Evolutionary conservation across 1,140 invertebrate species (phyloP).

Genomic region (Phymorhynchus buccinoides): DNA sequence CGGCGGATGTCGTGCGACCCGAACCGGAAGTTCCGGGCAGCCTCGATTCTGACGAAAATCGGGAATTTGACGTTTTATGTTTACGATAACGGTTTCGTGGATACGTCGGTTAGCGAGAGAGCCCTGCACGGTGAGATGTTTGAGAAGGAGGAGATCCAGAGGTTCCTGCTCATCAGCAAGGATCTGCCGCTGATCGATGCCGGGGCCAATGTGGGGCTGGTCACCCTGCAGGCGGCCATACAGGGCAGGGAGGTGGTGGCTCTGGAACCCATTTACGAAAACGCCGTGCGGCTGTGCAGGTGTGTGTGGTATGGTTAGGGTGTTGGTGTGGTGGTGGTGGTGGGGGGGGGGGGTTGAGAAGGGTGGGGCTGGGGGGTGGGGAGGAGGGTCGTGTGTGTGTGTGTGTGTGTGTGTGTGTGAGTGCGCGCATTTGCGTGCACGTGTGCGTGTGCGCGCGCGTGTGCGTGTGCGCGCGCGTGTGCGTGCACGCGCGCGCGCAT

Average conservation of each 20-base stretch:
- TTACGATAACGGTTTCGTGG: not conserved
- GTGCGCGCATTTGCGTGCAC: no score
- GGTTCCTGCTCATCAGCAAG: not conserved
- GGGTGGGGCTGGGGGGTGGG: no score
- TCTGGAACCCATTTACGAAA: conserved; percentile 44
- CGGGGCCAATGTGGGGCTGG: conserved; percentile 49
- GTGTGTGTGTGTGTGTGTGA: no score
- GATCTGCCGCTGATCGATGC: conserved; percentile 42
- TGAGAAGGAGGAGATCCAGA: conserved; percentile 19
- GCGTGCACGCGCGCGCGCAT: no score
- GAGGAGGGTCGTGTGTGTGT: no score
- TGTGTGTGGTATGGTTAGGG: no score
- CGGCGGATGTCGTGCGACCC: not conserved
- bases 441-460: no score
- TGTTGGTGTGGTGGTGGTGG: no score
- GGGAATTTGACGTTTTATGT: conserved; percentile 18
- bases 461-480: no score
- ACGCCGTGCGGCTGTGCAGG: conserved; percentile 45
- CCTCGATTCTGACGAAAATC: not conserved
- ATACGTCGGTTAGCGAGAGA: not conserved
- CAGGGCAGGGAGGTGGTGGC: conserved; percentile 41
- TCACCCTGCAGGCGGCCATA: conserved; percentile 44
- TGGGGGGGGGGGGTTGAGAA: no score
- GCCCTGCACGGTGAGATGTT: conserved; percentile 15
- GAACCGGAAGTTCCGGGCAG: not conserved